Evolutionary conservation across 2,888 invertebrate species (phyloP), one percentile per base, ranked within the genome.

Genomic region (Trissoscelio sp.): DNA sequence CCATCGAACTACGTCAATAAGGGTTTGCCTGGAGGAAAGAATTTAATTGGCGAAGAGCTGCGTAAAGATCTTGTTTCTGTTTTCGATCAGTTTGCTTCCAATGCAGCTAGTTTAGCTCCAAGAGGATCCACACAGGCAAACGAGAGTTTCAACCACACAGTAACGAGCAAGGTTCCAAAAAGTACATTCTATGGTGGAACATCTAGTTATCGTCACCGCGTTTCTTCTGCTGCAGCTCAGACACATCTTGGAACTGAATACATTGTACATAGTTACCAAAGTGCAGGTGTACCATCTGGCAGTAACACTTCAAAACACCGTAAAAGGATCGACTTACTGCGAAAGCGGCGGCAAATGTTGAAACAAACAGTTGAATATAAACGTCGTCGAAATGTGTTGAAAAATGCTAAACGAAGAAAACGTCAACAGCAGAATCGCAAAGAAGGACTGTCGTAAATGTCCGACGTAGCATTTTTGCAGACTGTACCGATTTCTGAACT

Each of bases 1-100:
- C 81, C 83, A n/a, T n/a, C 6, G 3, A 78, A 79, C 22, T 83
- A 78, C 57, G 60, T 14, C 7, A 78, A 79, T n/a, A 62, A 60
- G 34, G 55, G 69, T 24, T 28, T 70, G 16, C 60, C 53, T 1
- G 53, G 39, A 0, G 78, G 78, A 5, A 51, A 64, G 55, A 24
- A 55, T 55, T 28, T 64, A 3, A 22, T 14, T 48, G 66, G 81
- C 16, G 44, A 69, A 70, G 31, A 44, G 9, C 48, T 67, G 12
- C 64, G 83, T 7, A 44, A 60, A 34, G 62, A 70, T 46, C 39
- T 70, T 1, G 48, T n/a, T 12, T 28, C 0, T 4, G 0, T 85
- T 12, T 85, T 83, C 42, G 46, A 70, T 5, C 70, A 66, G 48
- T 81, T 79, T 62, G 24, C 51, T 22, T 51, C 12, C 0, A 51